These are phyloP conservation scores for Hycleus cichorii DNA, from an alignment of 1,140 invertebrate genomes.

Conservation along the genomic window DNA sequence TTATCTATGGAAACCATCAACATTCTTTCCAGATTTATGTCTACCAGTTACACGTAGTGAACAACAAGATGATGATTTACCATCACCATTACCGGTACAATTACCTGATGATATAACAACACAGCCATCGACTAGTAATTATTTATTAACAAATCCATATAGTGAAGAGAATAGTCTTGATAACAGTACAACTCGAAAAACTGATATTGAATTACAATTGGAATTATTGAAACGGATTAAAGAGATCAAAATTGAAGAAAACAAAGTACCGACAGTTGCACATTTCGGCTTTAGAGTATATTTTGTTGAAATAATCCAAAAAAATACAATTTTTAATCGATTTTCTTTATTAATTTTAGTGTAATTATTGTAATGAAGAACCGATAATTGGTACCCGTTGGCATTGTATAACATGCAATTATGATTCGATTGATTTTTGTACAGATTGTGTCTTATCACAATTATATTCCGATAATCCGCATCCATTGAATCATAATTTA, in stretches of 20 bases:
- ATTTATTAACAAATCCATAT: conserved; percentile 7
- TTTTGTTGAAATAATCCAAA: neutral
- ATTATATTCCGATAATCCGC: conserved; percentile 35
- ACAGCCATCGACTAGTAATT: conserved; percentile 10
- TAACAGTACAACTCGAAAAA: conserved; percentile 6
- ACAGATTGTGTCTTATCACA: conserved; percentile 41
- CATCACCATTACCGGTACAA: conserved; percentile 26
- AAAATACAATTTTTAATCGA: conserved; percentile 1
- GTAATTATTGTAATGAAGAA: conserved; percentile 56
- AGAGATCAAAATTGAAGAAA: conserved; percentile 29
- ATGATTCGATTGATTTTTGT: conserved; percentile 38
- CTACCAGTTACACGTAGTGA: conserved; percentile 52
- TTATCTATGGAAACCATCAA: conserved; percentile 54
- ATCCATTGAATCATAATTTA: conserved; percentile 36
- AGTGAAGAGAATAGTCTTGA: neutral
- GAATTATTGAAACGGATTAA: conserved; percentile 38
- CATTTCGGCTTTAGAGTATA: conserved; percentile 50
- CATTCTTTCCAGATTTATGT: conserved; percentile 72
- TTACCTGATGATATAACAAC: neutral
- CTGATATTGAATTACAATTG: conserved; percentile 30
- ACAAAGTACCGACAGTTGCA: conserved; percentile 29
- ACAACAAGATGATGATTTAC: conserved; percentile 36
- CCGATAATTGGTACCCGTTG: conserved; percentile 61
- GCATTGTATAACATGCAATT: conserved; percentile 53
- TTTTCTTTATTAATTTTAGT: conserved; percentile 44